Evolutionary conservation across 2,888 invertebrate genomes (phyloP), one percentile per base, ranked within the genome.

Genomic region (Prostheceraeus crozeri): DNA sequence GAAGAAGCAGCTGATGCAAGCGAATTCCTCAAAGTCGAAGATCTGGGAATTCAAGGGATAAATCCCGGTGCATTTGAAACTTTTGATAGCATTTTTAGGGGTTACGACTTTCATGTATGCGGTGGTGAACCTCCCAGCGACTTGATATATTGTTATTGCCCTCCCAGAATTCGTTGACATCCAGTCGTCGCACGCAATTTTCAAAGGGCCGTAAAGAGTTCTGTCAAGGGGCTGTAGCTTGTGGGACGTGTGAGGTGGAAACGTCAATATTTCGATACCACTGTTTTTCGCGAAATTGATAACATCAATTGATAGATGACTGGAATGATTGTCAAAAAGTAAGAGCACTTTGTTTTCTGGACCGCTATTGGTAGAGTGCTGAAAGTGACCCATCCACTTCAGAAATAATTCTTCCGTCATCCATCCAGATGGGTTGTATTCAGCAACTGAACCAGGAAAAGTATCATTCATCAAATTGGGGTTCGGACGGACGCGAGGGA

Each of bases 161-260:
- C 70, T 71, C 8, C 71, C 72, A 10, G 69, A 67, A 66, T 67
- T 60, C 25, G 27, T 30, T 56, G 64, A 54, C 60, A 70, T 66
- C 72, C 72, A 74, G 36, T 68, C 64, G 62, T 73, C 66, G 67
- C 67, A 64, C 30, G 67, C 68, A 6, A 64, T 60, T 57, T 73
- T 71, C 45, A 72, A 69, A n/a, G 40, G 40, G 40, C 40, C 40
- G 23, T 40, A 40, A 16, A 40, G 16, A 8, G 40, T 40, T 40
- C 40, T 4, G 23, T 40, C 40, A 16, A 40, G 23, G 14, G 40
- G 40, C 40, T 40, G 40, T 40, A 40, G 23, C 19, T 40, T 40
- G 23, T 40, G 40, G 23, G 16, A 16, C 14, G 16, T 19, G 23
- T 40, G 40, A 6, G 40, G 6, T 19, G 40, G 40, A 40, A 40